These are phyloP conservation scores for Pipistrellus nathusii DNA, from an alignment of 2,797 vertebrate species.

Conservation along the genomic window DNA sequence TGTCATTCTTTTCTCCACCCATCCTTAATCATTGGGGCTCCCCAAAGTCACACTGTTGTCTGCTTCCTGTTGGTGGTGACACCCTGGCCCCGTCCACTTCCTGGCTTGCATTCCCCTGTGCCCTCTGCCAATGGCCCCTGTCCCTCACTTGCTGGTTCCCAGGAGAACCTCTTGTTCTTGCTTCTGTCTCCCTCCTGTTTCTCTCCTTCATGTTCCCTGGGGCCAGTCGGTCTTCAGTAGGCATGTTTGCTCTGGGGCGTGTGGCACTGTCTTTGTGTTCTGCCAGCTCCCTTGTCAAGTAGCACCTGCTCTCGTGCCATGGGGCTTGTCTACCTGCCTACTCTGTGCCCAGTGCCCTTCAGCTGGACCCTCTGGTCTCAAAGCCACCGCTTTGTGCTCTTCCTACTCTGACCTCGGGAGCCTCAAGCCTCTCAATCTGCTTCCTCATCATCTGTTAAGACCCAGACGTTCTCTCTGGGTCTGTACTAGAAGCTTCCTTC, in stretches of 20 bases:
- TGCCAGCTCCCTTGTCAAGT: too few relatives aligned
- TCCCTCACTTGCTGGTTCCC: not conserved
- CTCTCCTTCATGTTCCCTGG: not conserved
- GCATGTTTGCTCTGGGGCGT: accelerated
- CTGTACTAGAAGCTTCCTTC: not conserved
- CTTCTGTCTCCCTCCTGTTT: not conserved
- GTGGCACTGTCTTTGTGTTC: not conserved
- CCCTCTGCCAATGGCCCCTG: not conserved
- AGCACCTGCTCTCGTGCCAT: not conserved
- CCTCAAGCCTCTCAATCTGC: not conserved
- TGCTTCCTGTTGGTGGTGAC: not conserved
- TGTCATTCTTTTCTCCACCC: not conserved
- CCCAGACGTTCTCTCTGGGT: not conserved
- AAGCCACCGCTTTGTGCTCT: not conserved
- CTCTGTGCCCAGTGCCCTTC: not conserved
- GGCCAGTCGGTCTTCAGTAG: too few relatives aligned
- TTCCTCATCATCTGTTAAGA: not conserved
- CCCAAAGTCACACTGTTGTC: not conserved
- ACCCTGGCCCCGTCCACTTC: not conserved
- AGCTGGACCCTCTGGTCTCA: not conserved
- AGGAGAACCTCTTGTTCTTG: not conserved
- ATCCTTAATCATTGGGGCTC: not conserved
- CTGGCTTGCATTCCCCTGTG: not conserved
- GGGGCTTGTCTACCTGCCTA: not conserved
- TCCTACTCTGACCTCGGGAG: not conserved